Base-by-base conservation (phyloP, 2,113 vertebrate species). In the Bostrychus sinensis region DNA sequence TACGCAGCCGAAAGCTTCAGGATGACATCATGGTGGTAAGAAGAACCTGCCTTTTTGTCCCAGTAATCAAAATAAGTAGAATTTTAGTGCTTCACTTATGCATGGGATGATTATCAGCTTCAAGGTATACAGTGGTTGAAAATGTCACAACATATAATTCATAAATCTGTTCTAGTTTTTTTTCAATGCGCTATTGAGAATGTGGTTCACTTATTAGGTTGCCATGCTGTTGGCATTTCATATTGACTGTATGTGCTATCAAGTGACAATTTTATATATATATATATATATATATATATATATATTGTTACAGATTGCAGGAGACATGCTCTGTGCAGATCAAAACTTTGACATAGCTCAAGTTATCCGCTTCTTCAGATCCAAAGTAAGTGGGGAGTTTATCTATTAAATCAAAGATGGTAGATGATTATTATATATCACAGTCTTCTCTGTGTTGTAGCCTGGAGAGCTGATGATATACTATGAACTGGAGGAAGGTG, bases 241-340 rank as follows among this genome's bases (percentile, higher is more conserved):
- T n/a, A n/a, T n/a, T n/a, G n/a, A n/a, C n/a, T n/a, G n/a, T n/a
- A n/a, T n/a, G n/a, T n/a, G n/a, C n/a, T n/a, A n/a, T n/a, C n/a
- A n/a, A n/a, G n/a, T n/a, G n/a, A n/a, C n/a, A n/a, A n/a, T n/a
- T n/a, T n/a, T n/a, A n/a, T n/a, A n/a, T n/a, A n/a, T n/a, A n/a
- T n/a, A n/a, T n/a, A n/a, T n/a, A n/a, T n/a, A n/a, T n/a, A n/a
- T n/a, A n/a, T n/a, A n/a, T n/a, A n/a, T n/a, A n/a, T n/a, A n/a
- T n/a, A n/a, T n/a, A 3, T 22, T 3, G 28, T 6, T 59, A 1
- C 72, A 94, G 93, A 91, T 94, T 38, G 93, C 93, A 22, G 93
- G 92, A 38, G 93, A 94, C 83, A 94, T 94, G 93, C 89, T 94
- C 36, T 94, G 92, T 81, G 88, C 91, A 1, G 93, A 94, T 82